Conservation (phyloP, 2,113 vertebrate genomes). For the Paramormyrops kingsleyae region DNA sequence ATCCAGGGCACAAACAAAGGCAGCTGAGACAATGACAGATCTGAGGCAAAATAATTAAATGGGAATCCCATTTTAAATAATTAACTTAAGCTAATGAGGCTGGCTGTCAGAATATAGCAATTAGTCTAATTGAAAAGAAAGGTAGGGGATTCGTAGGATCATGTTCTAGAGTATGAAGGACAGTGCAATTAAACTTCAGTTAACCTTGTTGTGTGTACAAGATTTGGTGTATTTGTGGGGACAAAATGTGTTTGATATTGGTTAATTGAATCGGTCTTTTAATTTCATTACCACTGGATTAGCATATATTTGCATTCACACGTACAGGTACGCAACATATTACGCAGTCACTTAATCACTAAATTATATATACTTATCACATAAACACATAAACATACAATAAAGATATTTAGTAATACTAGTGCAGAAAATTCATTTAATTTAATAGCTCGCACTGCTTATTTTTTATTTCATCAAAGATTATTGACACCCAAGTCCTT, state of each 20-base stretch:
- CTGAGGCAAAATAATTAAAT: conserved; percentile 35
- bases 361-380: not conserved
- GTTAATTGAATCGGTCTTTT: not conserved
- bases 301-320: not conserved
- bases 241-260: not conserved
- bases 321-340: not conserved
- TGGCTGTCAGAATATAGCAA: conserved; percentile 40
- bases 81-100: conserved; percentile 43
- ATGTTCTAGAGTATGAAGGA: conserved; percentile 6
- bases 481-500: not conserved
- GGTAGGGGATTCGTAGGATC: conserved; percentile 5
- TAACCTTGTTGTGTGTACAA: not conserved
- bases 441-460: not conserved
- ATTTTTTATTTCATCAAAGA: not conserved
- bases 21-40: conserved; percentile 33
- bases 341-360: not conserved
- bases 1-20: conserved; percentile 1
- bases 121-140: conserved; percentile 30
- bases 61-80: conserved; percentile 40
- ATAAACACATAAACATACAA: not conserved
- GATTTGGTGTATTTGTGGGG: not conserved
- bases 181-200: not conserved
- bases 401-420: not conserved
- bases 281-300: not conserved
- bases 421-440: not conserved